phyloP scores from a whole-genome alignment of 2,888 invertebrate genomes.

The Didymodactylos carnosus region DNA sequence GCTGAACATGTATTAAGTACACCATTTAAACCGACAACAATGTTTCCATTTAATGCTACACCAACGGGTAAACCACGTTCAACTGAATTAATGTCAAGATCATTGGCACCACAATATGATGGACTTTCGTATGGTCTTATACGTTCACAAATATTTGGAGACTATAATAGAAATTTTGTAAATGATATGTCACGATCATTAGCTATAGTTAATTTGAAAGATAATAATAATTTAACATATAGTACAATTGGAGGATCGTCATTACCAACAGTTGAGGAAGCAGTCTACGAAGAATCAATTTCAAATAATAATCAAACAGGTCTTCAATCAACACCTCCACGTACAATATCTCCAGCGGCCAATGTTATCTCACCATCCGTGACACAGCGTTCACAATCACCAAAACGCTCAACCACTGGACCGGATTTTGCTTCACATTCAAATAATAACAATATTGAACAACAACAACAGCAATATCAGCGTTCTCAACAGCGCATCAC shows the following conservation, averaged over 20 bases:
- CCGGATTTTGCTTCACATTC: too few species aligned
- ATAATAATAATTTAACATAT: background rate
- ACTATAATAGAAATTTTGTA: background rate
- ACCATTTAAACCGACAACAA: constrained; percentile 50
- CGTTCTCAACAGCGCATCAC: too few species aligned
- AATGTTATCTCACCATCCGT: background rate
- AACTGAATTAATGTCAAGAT: constrained; percentile 64
- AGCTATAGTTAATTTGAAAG: background rate
- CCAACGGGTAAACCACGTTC: constrained; percentile 72
- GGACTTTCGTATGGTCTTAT: constrained; percentile 41
- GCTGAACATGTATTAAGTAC: constrained; percentile 86
- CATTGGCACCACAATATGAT: constrained; percentile 54
- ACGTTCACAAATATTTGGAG: constrained; percentile 12
- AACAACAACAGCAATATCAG: too few species aligned
- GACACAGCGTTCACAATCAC: background rate
- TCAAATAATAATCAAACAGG: background rate
- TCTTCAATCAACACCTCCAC: background rate
- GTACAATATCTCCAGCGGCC: background rate
- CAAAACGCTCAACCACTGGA: background rate
- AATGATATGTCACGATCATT: background rate
- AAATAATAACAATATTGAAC: too few species aligned
- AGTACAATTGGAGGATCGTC: too few species aligned
- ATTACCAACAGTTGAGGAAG: background rate
- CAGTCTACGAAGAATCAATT: background rate
- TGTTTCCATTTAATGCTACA: constrained; percentile 77